Evolutionary conservation across 2,888 invertebrate genomes (phyloP).

Genomic region (Heterodera filipjevi): DNA sequence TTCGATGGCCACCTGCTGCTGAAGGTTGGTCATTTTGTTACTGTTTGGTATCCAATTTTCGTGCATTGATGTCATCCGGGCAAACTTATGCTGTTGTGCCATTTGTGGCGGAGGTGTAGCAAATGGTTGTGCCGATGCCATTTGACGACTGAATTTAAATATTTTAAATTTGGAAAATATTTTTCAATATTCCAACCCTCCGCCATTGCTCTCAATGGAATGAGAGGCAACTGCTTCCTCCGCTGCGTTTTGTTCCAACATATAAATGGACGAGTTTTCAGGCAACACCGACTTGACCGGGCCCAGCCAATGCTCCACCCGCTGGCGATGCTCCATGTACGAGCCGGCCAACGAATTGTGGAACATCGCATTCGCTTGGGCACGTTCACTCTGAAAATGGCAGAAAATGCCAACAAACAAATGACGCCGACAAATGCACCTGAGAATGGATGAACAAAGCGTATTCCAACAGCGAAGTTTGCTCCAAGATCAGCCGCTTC

Average conservation of each 20-base stretch:
- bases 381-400: constrained; percentile 13
- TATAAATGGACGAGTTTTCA: constrained; percentile 33
- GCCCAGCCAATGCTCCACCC: constrained; percentile 53
- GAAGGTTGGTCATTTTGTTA: not conserved
- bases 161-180: not conserved
- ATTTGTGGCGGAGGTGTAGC: not conserved
- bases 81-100: not conserved
- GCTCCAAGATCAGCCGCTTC: constrained; percentile 49
- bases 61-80: not conserved
- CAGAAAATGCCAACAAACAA: not conserved
- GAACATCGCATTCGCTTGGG: constrained; percentile 37
- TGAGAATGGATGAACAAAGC: constrained; percentile 53
- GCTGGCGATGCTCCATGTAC: constrained; percentile 47
- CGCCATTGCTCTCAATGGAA: too few relatives aligned
- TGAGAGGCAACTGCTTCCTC: not conserved
- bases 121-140: not conserved
- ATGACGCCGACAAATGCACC: too few relatives aligned
- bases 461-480: constrained; percentile 57
- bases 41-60: not conserved
- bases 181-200: not conserved
- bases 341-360: constrained; percentile 52
- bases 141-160: not conserved
- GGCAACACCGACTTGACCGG: constrained; percentile 38
- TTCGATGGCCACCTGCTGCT: constrained; percentile 6
- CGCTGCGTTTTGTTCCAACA: not conserved